phyloP scores from a whole-genome alignment of 2,113 vertebrate genomes.

The Ceyx cyanopectus region DNA sequence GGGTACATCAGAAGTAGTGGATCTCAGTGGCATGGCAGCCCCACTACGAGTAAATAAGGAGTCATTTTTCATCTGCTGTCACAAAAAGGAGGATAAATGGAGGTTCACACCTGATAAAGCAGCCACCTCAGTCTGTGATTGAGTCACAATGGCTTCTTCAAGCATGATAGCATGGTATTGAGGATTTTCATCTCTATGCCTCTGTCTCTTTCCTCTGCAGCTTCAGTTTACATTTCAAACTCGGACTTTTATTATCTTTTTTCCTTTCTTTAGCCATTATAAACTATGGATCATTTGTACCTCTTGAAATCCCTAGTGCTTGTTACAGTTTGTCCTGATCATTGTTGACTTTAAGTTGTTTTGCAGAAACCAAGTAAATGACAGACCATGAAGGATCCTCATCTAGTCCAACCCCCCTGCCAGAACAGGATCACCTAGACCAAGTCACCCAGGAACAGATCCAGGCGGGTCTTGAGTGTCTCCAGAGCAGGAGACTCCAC shows the following conservation, averaged over 20 bases:
- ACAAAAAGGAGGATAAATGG: constrained; percentile 35
- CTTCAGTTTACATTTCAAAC: not conserved
- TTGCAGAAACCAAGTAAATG: constrained; percentile 45
- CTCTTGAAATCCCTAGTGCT: constrained; percentile 10
- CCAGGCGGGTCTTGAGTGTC: too few species aligned
- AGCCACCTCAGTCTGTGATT: constrained; percentile 37
- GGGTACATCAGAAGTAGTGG: not conserved
- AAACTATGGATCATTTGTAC: constrained; percentile 18
- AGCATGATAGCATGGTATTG: constrained; percentile 31
- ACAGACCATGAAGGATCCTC: not conserved
- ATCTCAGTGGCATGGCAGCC: not conserved
- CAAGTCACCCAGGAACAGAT: too few species aligned
- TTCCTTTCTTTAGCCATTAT: not conserved
- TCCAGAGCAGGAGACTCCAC: too few species aligned
- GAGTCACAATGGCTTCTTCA: constrained; percentile 21
- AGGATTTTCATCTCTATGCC: constrained; percentile 8
- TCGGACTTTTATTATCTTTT: not conserved
- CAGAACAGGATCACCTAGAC: too few species aligned
- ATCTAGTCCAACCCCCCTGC: too few species aligned
- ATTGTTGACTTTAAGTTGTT: not conserved
- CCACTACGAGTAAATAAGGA: not conserved
- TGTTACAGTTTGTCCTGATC: not conserved
- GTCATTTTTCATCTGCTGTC: constrained; percentile 23
- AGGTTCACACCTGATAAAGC: constrained; percentile 47
- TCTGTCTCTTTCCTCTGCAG: not conserved